Evolutionary conservation across 2,797 vertebrate species (phyloP).

Genomic region (Phoeniculus purpureus): DNA sequence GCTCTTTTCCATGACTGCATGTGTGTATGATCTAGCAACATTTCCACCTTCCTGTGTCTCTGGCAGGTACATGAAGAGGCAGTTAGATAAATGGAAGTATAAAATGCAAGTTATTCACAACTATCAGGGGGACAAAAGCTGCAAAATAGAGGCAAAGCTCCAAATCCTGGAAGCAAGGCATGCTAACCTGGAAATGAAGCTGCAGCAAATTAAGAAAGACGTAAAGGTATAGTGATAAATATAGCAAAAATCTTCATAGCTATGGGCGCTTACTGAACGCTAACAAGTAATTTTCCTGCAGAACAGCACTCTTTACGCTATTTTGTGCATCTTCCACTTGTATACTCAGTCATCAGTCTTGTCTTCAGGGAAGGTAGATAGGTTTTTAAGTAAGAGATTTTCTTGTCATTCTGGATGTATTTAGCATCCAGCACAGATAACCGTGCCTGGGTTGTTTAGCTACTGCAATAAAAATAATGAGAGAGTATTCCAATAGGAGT

Average conservation of each 20-base stretch:
- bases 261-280: not conserved
- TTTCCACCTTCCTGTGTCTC: not conserved
- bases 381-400: not conserved
- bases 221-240: conserved; percentile 64
- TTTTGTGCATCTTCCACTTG: not conserved
- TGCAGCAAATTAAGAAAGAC: conserved; percentile 75
- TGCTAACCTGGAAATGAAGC: conserved; percentile 72
- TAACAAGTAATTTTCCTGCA: not conserved
- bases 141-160: conserved; percentile 82
- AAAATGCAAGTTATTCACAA: conserved; percentile 79
- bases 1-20: not conserved
- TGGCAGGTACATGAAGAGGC: conserved; percentile 82
- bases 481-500: not conserved
- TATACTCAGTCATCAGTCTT: not conserved
- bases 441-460: not conserved
- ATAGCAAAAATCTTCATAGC: not conserved
- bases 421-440: not conserved
- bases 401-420: not conserved
- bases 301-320: not conserved
- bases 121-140: conserved; percentile 81
- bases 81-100: conserved; percentile 79
- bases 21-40: not conserved
- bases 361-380: not conserved
- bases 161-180: conserved; percentile 78
- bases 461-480: not conserved